These are phyloP conservation scores for Madoqua kirkii DNA, from an alignment of 2,113 vertebrate species.

Conservation along the genomic window DNA sequence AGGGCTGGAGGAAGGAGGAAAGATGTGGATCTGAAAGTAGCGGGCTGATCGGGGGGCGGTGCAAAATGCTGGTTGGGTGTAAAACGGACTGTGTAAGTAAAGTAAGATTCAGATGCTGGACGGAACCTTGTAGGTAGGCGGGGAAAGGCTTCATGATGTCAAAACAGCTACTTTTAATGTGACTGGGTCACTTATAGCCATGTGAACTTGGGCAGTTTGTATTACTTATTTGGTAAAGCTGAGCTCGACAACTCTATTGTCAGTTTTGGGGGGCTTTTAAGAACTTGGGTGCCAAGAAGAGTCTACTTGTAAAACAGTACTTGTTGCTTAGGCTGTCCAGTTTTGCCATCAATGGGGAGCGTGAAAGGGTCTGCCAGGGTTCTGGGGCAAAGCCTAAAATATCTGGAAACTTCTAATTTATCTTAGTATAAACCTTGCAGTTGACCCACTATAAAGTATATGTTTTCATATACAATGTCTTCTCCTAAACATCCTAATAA, in stretches of 20 bases:
- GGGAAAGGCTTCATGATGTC: not conserved
- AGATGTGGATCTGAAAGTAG: not conserved
- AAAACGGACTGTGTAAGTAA: not conserved
- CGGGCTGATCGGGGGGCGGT: not conserved
- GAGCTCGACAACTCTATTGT: not conserved
- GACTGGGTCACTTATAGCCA: not conserved
- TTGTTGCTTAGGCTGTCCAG: not conserved
- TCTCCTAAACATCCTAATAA: not conserved
- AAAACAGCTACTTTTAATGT: not conserved
- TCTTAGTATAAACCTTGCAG: not conserved
- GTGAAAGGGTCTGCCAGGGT: not conserved
- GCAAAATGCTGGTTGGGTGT: not conserved
- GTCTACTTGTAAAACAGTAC: not conserved
- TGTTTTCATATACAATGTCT: not conserved
- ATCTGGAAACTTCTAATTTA: not conserved
- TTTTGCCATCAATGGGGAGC: not conserved
- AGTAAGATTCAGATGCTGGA: not conserved
- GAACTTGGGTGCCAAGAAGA: not conserved
- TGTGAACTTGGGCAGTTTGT: not conserved
- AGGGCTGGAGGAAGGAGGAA: not conserved
- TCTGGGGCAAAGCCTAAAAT: not conserved
- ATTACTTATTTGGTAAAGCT: not conserved
- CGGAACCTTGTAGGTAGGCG: not conserved
- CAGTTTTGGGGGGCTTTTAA: not conserved
- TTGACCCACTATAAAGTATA: not conserved